Evolutionary conservation across 2,113 vertebrate species (phyloP), one percentile per base, ranked within the genome.

Genomic region (Paramisgurnus dabryanus): DNA sequence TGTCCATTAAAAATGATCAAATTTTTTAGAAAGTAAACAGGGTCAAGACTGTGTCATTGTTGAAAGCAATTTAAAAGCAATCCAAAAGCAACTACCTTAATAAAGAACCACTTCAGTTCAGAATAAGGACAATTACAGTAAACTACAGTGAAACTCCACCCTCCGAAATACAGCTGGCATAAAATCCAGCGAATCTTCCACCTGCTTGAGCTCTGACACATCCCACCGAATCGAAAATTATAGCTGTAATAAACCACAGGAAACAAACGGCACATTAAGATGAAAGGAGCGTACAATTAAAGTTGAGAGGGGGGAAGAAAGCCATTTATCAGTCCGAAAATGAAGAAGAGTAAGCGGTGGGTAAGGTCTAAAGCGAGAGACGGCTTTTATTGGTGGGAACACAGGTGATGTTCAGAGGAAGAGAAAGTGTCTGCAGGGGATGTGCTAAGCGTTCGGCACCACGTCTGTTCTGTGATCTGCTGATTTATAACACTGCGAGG

Each of bases 351-450:
- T 76, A 39, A 69, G 72, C 50, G 2, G 43, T 70, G 10, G 90
- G 90, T 91, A 87, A 95, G 94, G 93, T 95, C 94, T 90, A 80
- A 91, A 94, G 92, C 95, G 94, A 95, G 94, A 92, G 93, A 95
- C 88, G 92, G 86, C 94, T 96, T 94, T 96, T 95, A 96, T 95
- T 96, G 95, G 94, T 93, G 88, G 90, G 93, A 91, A 90, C 93
- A 91, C 96, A 95, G 95, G 93, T 94, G 94, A 93, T 91, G 92
- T 89, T 94, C 93, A 94, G 92, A 94, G 95, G 94, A 93, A 93
- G 95, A 93, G 94, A 95, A 95, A 92, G 95, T 91, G 95, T 95
- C 96, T 96, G 92, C 90, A 92, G 96, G 96, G 95, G 92, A 95
- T 90, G 90, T 91, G 95, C 93, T 92, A 91, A 68, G 91, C 88